These are phyloP conservation scores for Macaca nemestrina DNA, from an alignment of 2,113 vertebrate genomes.

Conservation along the genomic window DNA sequence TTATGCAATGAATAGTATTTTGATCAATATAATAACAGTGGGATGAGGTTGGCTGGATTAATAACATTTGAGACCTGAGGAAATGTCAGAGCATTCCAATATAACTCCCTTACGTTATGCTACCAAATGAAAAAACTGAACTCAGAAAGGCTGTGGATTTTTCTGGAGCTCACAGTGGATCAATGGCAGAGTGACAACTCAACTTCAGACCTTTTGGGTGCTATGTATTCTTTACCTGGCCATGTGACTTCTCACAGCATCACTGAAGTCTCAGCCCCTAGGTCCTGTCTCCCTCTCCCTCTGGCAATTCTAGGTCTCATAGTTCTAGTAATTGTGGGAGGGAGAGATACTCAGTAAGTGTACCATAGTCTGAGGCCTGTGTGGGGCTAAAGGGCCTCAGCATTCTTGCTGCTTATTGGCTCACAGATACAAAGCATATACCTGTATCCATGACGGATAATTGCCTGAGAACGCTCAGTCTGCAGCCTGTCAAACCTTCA, in stretches of 20 bases:
- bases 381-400: neutral
- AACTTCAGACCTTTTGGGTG: neutral
- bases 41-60: neutral
- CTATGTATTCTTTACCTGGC: neutral
- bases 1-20: neutral
- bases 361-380: neutral
- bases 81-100: neutral
- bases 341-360: neutral
- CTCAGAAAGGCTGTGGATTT: neutral
- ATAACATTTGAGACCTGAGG: neutral
- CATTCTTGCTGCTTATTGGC: neutral
- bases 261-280: neutral
- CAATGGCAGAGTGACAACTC: neutral
- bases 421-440: neutral
- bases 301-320: neutral
- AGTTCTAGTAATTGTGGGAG: neutral
- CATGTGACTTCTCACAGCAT: neutral
- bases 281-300: neutral
- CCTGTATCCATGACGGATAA: neutral
- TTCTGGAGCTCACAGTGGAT: neutral
- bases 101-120: neutral
- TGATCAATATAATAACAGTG: neutral
- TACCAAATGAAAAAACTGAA: slow-evolving; percentile 9
- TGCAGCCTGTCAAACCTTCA: neutral
- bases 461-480: neutral